These are phyloP conservation scores for Helleia helle DNA, from an alignment of 2,888 invertebrate species.

Conservation along the genomic window DNA sequence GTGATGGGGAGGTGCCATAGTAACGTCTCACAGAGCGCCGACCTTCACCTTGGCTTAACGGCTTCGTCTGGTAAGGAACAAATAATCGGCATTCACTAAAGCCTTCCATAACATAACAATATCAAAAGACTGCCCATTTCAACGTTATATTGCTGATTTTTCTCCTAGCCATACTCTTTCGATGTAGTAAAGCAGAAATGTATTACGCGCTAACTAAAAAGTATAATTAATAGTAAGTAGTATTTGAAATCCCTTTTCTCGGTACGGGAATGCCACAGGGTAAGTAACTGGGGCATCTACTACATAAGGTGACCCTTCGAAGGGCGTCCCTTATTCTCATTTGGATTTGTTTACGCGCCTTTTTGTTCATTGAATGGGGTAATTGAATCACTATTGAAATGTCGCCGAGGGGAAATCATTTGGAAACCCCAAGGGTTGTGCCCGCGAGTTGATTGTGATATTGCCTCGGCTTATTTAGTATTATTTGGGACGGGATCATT, in stretches of 20 bases:
- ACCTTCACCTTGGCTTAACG: slow-evolving; percentile 52
- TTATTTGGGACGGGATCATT: too few species aligned
- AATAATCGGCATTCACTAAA: slow-evolving; percentile 23
- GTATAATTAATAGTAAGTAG: slow-evolving; percentile 3
- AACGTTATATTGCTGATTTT: slow-evolving; percentile 23
- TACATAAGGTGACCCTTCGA: slow-evolving; percentile 46
- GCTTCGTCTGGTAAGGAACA: slow-evolving; percentile 32
- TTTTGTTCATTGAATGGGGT: slow-evolving; percentile 35
- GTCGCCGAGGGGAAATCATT: slow-evolving; percentile 32
- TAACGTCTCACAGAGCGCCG: slow-evolving; percentile 30
- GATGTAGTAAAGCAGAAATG: slow-evolving; percentile 24
- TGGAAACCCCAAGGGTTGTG: slow-evolving; percentile 21
- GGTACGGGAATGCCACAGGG: slow-evolving; percentile 35
- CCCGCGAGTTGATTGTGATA: too few species aligned
- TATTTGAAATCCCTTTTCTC: slow-evolving; percentile 12
- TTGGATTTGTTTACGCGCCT: slow-evolving; percentile 39
- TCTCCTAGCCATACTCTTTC: not conserved
- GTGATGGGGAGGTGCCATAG: slow-evolving; percentile 32
- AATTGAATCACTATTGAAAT: slow-evolving; percentile 42
- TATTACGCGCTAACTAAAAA: slow-evolving; percentile 16
- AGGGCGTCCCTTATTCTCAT: slow-evolving; percentile 44
- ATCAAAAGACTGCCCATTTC: not conserved
- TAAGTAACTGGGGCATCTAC: slow-evolving; percentile 34
- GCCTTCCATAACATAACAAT: slow-evolving; percentile 24
- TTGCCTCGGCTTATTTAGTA: too few species aligned